Conservation (phyloP, 2,888 invertebrate genomes). For the Diogma glabrata region DNA sequence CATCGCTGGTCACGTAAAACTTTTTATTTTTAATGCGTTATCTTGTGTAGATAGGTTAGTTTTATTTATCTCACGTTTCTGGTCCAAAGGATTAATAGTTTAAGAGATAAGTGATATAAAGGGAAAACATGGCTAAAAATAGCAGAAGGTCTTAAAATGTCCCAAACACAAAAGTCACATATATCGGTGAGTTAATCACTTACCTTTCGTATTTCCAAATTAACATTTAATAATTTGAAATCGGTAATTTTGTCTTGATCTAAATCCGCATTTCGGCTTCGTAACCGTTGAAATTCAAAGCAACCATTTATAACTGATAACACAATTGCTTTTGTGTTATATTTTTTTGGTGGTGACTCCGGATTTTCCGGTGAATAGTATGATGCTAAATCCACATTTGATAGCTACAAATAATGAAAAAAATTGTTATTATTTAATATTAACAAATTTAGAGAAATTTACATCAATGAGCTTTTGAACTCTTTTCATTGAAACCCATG, state of each 20-base stretch:
- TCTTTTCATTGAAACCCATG: conserved; percentile 86
- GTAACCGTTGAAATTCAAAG: conserved; percentile 36
- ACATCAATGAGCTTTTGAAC: conserved; percentile 73
- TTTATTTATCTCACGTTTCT: too few relatives aligned
- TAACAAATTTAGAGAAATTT: too few relatives aligned
- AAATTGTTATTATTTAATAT: conserved; percentile 6
- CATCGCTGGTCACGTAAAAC: too few relatives aligned
- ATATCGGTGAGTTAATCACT: conserved; percentile 6
- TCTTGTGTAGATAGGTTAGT: too few relatives aligned
- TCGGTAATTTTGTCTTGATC: conserved; percentile 16
- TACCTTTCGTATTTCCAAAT: conserved; percentile 32
- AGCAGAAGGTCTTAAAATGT: too few relatives aligned
- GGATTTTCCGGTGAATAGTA: conserved; percentile 30
- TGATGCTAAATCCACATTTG: conserved; percentile 31
- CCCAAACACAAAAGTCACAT: conserved; percentile 21
- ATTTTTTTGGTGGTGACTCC: conserved; percentile 23
- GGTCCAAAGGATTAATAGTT: too few relatives aligned
- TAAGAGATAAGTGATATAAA: too few relatives aligned
- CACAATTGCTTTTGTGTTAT: conserved; percentile 43
- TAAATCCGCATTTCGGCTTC: conserved; percentile 1
- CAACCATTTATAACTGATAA: conserved; percentile 45
- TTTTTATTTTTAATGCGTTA: too few relatives aligned
- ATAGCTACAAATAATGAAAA: conserved; percentile 21
- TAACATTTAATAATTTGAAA: conserved; percentile 29
- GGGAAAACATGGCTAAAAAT: too few relatives aligned